phyloP scores from a whole-genome alignment of 2,113 vertebrate species.

The Diadophis punctatus region DNA sequence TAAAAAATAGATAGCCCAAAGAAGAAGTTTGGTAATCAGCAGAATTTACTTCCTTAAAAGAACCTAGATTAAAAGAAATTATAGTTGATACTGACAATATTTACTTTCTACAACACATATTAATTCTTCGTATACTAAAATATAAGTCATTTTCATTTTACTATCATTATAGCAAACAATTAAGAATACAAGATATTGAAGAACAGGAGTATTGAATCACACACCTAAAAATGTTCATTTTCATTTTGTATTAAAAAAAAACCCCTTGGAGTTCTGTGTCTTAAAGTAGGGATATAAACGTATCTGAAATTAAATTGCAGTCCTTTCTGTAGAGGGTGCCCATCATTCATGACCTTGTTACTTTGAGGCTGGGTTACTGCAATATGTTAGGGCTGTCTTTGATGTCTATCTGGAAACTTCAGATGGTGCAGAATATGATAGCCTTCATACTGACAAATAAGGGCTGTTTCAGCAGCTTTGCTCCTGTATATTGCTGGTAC shows the following conservation, averaged over 20 bases:
- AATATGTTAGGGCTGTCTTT: neutral
- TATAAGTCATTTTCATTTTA: neutral
- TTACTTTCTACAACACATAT: neutral
- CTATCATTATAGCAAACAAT: neutral
- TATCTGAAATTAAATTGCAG: neutral
- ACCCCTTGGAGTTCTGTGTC: neutral
- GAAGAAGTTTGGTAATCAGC: neutral
- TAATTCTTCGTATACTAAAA: neutral
- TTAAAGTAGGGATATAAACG: neutral
- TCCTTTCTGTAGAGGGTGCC: neutral
- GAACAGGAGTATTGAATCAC: neutral
- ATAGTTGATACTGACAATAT: neutral
- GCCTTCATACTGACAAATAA: neutral
- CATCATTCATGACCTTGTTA: neutral
- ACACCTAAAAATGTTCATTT: neutral
- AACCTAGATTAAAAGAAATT: neutral
- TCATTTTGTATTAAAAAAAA: neutral
- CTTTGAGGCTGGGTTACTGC: neutral
- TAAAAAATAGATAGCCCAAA: neutral
- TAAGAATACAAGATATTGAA: neutral
- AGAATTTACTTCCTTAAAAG: neutral
- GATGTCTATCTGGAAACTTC: neutral
- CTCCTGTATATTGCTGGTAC: neutral
- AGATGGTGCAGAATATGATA: neutral
- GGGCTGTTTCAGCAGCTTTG: neutral